A percentile compares a stretch with the other conserved stretches of the same genome.
These are phyloP conservation scores for Menidia menidia DNA, from an alignment of 2,797 vertebrate genomes.

Conservation along the genomic window DNA sequence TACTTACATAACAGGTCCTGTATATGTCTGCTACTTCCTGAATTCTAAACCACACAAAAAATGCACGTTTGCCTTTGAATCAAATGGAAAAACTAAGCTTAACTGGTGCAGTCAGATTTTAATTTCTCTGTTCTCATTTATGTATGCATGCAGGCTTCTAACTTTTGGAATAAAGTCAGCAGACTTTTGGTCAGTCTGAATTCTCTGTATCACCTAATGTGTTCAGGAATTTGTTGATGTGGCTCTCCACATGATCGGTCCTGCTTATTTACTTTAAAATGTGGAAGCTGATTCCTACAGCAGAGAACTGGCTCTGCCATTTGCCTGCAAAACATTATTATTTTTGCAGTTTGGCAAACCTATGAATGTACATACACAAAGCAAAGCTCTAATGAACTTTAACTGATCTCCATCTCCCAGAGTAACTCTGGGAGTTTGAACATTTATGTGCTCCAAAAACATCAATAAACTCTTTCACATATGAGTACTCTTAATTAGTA, in stretches of 20 bases:
- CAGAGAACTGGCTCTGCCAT: too few species aligned
- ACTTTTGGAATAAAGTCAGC: constrained; percentile 17
- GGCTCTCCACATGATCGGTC: background rate
- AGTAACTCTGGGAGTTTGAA: constrained; percentile 18
- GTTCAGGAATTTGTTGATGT: background rate
- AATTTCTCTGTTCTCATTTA: background rate
- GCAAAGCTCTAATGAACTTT: background rate
- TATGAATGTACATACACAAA: background rate
- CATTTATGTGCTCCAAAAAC: constrained; percentile 26
- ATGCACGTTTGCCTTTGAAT: background rate
- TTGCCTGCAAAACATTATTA: too few species aligned
- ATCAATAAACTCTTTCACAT: constrained; percentile 49
- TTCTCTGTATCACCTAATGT: background rate
- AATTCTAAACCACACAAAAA: background rate
- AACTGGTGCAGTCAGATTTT: constrained; percentile 7
- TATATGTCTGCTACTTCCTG: background rate
- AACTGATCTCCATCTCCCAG: background rate
- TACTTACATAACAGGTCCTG: background rate
- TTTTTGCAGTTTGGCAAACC: background rate
- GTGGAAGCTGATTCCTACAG: too few species aligned
- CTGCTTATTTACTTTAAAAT: too few species aligned
- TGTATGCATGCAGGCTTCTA: constrained; percentile 21
- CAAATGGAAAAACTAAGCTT: background rate
- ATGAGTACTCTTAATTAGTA: constrained; percentile 50
- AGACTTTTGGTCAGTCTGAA: constrained; percentile 19